Evolutionary conservation across 1,140 invertebrate species (phyloP).

Genomic region (Eriocheir sinensis): DNA sequence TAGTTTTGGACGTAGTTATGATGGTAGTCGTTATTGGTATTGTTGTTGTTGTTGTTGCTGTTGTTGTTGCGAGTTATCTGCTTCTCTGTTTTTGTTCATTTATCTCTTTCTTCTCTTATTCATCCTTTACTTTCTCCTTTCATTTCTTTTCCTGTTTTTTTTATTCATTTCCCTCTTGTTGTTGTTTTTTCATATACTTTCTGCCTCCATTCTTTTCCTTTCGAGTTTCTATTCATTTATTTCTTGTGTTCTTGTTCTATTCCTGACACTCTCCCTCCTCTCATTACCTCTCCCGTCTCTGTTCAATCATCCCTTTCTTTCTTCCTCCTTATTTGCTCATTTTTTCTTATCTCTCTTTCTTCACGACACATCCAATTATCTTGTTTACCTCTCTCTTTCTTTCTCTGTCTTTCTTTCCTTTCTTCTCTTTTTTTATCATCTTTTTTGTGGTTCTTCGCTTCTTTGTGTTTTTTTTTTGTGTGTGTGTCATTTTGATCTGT

Average conservation of each 20-base stretch:
- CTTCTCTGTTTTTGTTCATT: neutral
- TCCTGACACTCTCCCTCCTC: neutral
- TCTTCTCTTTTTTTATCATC: neutral
- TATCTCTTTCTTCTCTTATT: neutral
- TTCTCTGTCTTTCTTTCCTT: neutral
- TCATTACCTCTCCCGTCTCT: neutral
- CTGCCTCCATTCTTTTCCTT: neutral
- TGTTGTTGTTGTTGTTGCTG: neutral
- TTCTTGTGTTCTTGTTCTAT: neutral
- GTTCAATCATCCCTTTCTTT: neutral
- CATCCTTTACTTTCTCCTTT: neutral
- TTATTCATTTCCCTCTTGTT: neutral
- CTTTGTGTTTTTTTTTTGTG: neutral
- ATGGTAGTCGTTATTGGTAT: neutral
- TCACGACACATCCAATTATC: neutral
- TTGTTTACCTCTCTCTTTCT: neutral
- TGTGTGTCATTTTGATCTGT: neutral
- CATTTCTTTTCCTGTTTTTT: neutral
- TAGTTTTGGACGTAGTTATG: too few species aligned
- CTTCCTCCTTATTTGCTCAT: neutral
- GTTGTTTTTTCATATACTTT: neutral
- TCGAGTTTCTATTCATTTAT: neutral
- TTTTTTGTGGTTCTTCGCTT: neutral
- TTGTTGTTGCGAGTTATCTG: neutral
- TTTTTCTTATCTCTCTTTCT: neutral